Evolutionary conservation across 2,797 vertebrate genomes (phyloP), one percentile per base, ranked within the genome.

Genomic region (Macropodus opercularis): DNA sequence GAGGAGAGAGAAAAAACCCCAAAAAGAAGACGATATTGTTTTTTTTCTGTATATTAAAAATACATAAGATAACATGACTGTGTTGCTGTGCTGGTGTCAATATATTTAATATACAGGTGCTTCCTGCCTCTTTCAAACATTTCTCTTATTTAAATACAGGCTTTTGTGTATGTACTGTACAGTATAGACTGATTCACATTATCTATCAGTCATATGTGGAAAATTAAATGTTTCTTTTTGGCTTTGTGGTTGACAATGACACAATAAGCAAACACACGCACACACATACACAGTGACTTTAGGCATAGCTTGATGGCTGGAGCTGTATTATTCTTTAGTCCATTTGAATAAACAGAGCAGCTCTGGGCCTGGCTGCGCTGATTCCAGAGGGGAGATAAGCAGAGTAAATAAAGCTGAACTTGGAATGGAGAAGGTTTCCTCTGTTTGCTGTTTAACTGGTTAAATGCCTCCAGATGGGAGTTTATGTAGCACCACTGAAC

Each of bases 201-300:
- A 64, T 75, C 72, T 68, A 89, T 90, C 79, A 85, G 69, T 89
- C 86, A 85, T 82, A 63, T 60, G 47, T 49, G 50, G 77, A 71
- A 85, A 89, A 87, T 88, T 67, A 89, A 86, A 85, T 71, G 82
- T 79, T 71, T 77, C 54, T 61, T 68, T 63, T 67, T 72, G 69
- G 56, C 40, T 43, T 43, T 71, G 52, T 67, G 66, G 57, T 81
- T 82, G 81, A 52, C 72, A 80, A 83, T 69, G 43, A 83, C 70
- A 52, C 50, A 62, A 41, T 39, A 68, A 36, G 19, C 46, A 74
- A 47, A 53, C 43, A 66, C 44, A 41, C 41, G 54, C 50, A 36
- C 15, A 36, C 15, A 8, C 3, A 8, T n/a, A 36, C 64, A 65
- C 44, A 49, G n/a, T 4, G 34, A 57, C 48, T n/a, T n/a, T n/a